These are phyloP conservation scores for Pogoniulus pusillus DNA, from an alignment of 2,797 vertebrate genomes.

Conservation along the genomic window DNA sequence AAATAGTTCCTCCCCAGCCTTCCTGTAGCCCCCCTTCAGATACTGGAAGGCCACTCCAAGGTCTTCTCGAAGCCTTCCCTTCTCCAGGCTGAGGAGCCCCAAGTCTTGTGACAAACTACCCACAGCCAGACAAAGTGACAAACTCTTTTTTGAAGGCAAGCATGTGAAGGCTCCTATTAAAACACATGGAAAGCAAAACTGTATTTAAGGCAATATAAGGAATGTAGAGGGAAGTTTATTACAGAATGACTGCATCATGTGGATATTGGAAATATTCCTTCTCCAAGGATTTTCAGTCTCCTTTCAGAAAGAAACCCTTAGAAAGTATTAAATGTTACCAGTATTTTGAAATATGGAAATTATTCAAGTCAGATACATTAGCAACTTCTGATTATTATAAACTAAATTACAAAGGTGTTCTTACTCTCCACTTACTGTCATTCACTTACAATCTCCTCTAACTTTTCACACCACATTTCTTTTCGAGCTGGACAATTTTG, in stretches of 20 bases:
- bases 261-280: background rate
- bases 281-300: background rate
- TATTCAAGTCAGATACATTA: background rate
- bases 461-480: background rate
- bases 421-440: background rate
- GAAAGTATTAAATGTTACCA: background rate
- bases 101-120: background rate
- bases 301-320: background rate
- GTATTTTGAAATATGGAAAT: background rate
- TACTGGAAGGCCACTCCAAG: no score
- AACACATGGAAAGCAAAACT: background rate
- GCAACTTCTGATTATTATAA: background rate
- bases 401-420: background rate
- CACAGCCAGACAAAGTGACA: background rate
- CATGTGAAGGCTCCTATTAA: background rate
- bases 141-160: background rate
- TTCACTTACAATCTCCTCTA: background rate
- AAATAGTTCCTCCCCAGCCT: no score
- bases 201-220: background rate
- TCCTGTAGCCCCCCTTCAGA: no score
- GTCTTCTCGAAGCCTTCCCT: no score
- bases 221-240: background rate
- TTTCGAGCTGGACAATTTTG: background rate
- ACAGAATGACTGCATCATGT: background rate
- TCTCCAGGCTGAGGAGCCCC: no score